Evolutionary conservation across 1,140 invertebrate genomes (phyloP).

Genomic region (Melanaphis sacchari): DNA sequence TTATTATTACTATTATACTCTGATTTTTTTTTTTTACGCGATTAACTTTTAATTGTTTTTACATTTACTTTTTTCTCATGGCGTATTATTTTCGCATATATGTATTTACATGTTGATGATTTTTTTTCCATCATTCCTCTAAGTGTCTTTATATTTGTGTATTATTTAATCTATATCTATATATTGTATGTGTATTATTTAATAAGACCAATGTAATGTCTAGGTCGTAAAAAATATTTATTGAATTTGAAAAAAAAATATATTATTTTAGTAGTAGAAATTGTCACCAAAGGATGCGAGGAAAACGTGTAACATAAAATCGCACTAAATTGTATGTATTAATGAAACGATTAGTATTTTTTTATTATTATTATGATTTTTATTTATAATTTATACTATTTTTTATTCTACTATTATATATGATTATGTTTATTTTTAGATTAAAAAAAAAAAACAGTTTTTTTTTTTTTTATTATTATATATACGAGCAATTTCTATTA

Average conservation of each 20-base stretch:
- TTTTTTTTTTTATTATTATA: slow-evolving; percentile 35
- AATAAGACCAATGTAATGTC: not conserved
- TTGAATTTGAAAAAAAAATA: slow-evolving; percentile 38
- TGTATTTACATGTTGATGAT: slow-evolving; percentile 50
- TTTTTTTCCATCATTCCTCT: slow-evolving; percentile 52
- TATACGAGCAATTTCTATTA: slow-evolving; percentile 44
- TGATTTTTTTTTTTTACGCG: slow-evolving; percentile 51
- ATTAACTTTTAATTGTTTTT: slow-evolving; percentile 52
- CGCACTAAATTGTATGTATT: slow-evolving; percentile 46
- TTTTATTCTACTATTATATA: slow-evolving; percentile 48
- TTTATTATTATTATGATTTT: slow-evolving; percentile 44
- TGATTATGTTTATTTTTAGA: slow-evolving; percentile 55
- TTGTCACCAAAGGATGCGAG: slow-evolving; percentile 52
- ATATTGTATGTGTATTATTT: slow-evolving; percentile 48
- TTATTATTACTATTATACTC: slow-evolving; percentile 31
- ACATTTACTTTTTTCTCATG: slow-evolving; percentile 52
- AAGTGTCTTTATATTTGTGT: slow-evolving; percentile 53
- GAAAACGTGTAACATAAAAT: slow-evolving; percentile 40
- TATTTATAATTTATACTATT: slow-evolving; percentile 56
- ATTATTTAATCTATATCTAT: slow-evolving; percentile 54
- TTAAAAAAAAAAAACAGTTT: slow-evolving; percentile 44
- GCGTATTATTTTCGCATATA: slow-evolving; percentile 46
- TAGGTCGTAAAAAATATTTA: slow-evolving; percentile 46
- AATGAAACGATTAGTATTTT: slow-evolving; percentile 44
- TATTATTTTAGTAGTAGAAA: slow-evolving; percentile 56